phyloP scores from a whole-genome alignment of 2,113 vertebrate species.

The Sorex fumeus region DNA sequence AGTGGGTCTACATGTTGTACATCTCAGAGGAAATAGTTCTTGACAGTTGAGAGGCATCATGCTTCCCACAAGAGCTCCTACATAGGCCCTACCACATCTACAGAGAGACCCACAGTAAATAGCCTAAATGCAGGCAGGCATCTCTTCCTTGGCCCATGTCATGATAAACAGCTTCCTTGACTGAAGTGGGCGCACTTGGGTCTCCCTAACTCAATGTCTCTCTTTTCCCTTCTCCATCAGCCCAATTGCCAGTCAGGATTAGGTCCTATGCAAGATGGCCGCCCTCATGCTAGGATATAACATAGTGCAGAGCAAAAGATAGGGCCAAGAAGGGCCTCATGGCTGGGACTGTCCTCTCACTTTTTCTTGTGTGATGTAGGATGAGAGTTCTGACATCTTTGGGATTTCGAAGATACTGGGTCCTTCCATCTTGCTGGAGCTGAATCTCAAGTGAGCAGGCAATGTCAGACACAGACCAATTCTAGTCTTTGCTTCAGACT shows the following conservation, averaged over 20 bases:
- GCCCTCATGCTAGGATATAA: neutral
- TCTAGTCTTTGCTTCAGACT: neutral
- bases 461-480: neutral
- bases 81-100: neutral
- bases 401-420: neutral
- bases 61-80: neutral
- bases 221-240: rapidly evolving
- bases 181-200: neutral
- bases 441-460: neutral
- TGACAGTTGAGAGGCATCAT: neutral
- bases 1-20: neutral
- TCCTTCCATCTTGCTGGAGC: neutral
- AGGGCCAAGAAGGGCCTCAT: neutral
- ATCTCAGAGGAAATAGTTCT: neutral
- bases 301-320: neutral
- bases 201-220: rapidly evolving
- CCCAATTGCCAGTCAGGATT: neutral
- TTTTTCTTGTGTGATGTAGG: neutral
- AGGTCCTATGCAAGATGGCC: neutral
- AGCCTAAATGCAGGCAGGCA: neutral
- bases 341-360: neutral
- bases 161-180: neutral
- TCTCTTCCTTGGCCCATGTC: neutral
- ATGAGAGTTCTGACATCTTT: neutral
- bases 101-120: rapidly evolving